These are phyloP conservation scores for Hirtodrosophila trivittata DNA, from an alignment of 2,888 invertebrate species.

Conservation along the genomic window DNA sequence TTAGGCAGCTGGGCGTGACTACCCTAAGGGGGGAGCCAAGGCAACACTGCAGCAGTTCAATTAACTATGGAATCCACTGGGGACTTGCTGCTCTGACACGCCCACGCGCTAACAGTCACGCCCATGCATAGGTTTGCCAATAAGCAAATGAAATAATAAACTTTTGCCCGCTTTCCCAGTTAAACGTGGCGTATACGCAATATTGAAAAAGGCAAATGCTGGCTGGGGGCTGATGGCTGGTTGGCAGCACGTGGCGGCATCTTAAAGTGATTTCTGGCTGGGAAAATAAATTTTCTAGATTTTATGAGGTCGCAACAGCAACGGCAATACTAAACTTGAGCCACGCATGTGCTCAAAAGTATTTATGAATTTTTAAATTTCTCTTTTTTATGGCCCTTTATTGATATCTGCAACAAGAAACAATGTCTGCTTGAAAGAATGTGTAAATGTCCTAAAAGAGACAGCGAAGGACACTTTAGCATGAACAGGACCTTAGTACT, in stretches of 20 bases:
- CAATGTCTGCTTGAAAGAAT: too few relatives aligned
- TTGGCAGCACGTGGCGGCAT: slow-evolving; percentile 36
- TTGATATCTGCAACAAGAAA: slow-evolving; percentile 32
- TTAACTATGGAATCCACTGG: slow-evolving; percentile 27
- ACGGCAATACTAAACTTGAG: slow-evolving; percentile 10
- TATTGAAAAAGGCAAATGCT: slow-evolving; percentile 27
- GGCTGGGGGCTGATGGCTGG: not conserved
- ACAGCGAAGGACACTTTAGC: too few relatives aligned
- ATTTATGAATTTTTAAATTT: slow-evolving; percentile 54
- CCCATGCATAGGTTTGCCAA: slow-evolving; percentile 21
- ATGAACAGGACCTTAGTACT: too few relatives aligned
- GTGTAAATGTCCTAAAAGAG: too few relatives aligned
- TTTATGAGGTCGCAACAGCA: slow-evolving; percentile 34
- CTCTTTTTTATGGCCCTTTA: slow-evolving; percentile 22
- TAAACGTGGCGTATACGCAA: slow-evolving; percentile 49
- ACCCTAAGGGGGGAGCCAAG: not conserved
- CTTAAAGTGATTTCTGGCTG: slow-evolving; percentile 38
- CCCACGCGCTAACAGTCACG: slow-evolving; percentile 4
- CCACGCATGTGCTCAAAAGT: slow-evolving; percentile 56
- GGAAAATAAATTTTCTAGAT: slow-evolving; percentile 43
- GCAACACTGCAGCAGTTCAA: slow-evolving; percentile 41
- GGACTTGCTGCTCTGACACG: slow-evolving; percentile 32
- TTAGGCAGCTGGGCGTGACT: slow-evolving; percentile 15
- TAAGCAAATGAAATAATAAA: slow-evolving; percentile 55
- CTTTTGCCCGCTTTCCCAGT: slow-evolving; percentile 13